Evolutionary conservation across 2,888 invertebrate genomes (phyloP), one percentile per base, ranked within the genome.

Genomic region (Epistrophella euchroma): DNA sequence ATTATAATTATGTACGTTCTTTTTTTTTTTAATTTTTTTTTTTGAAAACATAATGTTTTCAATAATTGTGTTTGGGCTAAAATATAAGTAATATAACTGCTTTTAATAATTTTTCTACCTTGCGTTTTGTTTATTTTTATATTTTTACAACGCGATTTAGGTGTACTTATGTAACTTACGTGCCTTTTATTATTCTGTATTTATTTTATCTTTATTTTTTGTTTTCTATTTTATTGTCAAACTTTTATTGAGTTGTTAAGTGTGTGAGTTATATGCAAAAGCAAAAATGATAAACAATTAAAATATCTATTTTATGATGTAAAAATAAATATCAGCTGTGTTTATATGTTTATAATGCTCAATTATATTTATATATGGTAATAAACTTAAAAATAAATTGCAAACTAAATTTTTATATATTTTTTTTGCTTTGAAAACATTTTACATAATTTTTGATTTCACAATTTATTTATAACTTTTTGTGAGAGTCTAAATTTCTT

Each of bases 211-310:
- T 68, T 79, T 77, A 43, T 66, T 77, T 68, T 77, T 70, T 56
- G 37, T 84, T 79, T 72, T 66, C 82, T 86, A 86, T 82, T 86
- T 86, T 86, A 86, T 86, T 86, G 86, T 86, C 86, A 78, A 86
- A 81, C 81, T 86, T 86, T 86, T 82, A 82, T 86, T 82, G 86
- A 81, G 73, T 77, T 81, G 68, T 81, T 81, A 74, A 66, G 70
- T 68, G 70, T 68, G 47, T 78, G 84, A 75, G 64, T 66, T 72
- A 43, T 72, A 76, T 80, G 75, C 62, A 66, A 74, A 72, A 60
- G 22, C 75, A 79, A 79, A 79, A 76, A 66, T 40, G 7, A 74
- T 62, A 52, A 60, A 43, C 50, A 64, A 79, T 52, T 52, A 55
- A 28, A 40, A 56, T 43, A 70, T 19, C 10, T 55, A 32, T 52